Evolutionary conservation across 2,888 invertebrate species (phyloP), one percentile per base, ranked within the genome.

Genomic region (Sisyra terminalis): DNA sequence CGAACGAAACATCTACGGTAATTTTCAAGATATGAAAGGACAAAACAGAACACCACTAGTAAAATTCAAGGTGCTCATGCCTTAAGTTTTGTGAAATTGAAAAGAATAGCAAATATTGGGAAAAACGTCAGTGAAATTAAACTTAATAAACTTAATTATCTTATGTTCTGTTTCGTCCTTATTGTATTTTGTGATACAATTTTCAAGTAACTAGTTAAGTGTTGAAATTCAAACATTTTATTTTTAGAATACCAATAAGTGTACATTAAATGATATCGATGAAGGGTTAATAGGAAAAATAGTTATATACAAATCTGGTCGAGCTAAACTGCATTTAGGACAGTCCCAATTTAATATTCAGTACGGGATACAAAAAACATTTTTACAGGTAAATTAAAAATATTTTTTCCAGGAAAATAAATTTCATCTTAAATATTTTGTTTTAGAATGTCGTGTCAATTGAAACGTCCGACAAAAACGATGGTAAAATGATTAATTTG

Each of bases 201-300:
- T 30, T 2, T 30, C 30, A n/a, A 2, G 2, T n/a, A 30, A 30
- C 30, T 30, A 30, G 10, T 30, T 10, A 11, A n/a, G 10, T 30
- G 30, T 30, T 10, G 11, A 36, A 36, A 9, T 15, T 3, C n/a
- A n/a, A n/a, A n/a, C n/a, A n/a, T 39, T 14, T 32, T 35, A 42
- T 44, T 50, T 52, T 31, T 51, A 64, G 63, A 51, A 45, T 11
- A 63, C 64, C 32, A 58, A 53, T 42, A 53, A 56, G 46, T 67
- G 69, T 50, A 57, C 60, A 2, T 49, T 69, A 10, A 49, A 59
- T 1, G 64, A 66, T 42, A 48, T 74, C 49, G 69, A 70, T 46
- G 75, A 75, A 48, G 75, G 75, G 1, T 65, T 66, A 47, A 65
- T 75, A 29, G 75, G 75, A 0, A 71, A 69, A 49, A 55, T 75